A percentile compares a stretch with the other conserved stretches of the same genome.
Conservation (phyloP, 2,797 vertebrate genomes). For the Todus mexicanus region DNA sequence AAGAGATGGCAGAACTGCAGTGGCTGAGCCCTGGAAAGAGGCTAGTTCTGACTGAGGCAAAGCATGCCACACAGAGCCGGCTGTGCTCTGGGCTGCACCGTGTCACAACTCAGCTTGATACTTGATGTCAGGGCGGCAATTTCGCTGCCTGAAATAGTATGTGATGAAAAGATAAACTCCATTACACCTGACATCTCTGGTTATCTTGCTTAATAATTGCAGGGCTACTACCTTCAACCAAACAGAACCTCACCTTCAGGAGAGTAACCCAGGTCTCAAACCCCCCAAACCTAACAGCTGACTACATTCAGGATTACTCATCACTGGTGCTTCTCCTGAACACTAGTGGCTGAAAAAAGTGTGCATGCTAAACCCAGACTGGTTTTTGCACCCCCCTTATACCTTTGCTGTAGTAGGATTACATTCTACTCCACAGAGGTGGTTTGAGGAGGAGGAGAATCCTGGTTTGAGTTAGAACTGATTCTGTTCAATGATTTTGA, state of each 20-base stretch:
- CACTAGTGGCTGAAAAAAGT: background rate
- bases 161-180: background rate
- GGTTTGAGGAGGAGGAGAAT: background rate
- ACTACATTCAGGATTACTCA: background rate
- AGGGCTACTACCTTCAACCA: background rate
- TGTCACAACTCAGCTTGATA: background rate
- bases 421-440: background rate
- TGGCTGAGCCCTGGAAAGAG: background rate
- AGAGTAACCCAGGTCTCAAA: background rate
- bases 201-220: background rate
- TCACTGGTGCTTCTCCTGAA: background rate
- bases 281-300: background rate
- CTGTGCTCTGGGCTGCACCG: background rate
- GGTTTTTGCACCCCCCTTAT: background rate
- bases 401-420: background rate
- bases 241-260: background rate
- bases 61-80: accelerated
- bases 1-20: background rate
- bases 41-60: background rate
- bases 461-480: too few relatives aligned
- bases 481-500: too few relatives aligned
- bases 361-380: accelerated
- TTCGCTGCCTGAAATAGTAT: background rate
- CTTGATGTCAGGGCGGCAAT: background rate
- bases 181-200: background rate